Conservation (phyloP, 2,113 vertebrate species). For the Seriola quinqueradiata region DNA sequence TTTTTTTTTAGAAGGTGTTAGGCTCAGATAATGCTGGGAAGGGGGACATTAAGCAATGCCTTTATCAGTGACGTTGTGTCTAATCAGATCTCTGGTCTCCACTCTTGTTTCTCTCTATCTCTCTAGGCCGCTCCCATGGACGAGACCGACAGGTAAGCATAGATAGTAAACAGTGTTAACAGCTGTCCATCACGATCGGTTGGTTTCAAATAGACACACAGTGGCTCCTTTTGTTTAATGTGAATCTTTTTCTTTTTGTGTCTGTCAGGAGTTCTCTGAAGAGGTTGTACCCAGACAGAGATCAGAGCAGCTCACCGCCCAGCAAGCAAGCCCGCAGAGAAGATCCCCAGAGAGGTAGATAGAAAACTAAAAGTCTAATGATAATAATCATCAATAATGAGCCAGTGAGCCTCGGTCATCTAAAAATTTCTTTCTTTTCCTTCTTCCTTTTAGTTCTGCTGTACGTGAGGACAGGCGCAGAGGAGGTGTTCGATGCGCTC, state of each 20-base stretch:
- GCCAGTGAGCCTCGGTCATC: neutral
- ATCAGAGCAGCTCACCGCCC: slow-evolving; percentile 80
- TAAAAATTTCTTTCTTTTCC: slow-evolving; percentile 4
- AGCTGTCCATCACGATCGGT: neutral
- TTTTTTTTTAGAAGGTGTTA: neutral
- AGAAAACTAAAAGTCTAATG: neutral
- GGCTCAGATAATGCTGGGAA: slow-evolving; percentile 11
- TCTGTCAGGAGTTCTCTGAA: slow-evolving; percentile 86
- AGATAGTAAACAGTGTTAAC: neutral
- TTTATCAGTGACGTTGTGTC: slow-evolving; percentile 43
- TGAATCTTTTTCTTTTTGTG: slow-evolving; percentile 3
- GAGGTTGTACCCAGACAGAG: slow-evolving; percentile 87
- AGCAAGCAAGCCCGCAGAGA: slow-evolving; percentile 89
- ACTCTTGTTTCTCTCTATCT: slow-evolving; percentile 52
- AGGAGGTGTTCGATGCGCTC: slow-evolving; percentile 97
- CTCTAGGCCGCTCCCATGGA: slow-evolving; percentile 83
- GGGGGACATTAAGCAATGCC: slow-evolving; percentile 56
- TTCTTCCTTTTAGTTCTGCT: slow-evolving; percentile 87
- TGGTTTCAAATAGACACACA: neutral
- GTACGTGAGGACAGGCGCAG: slow-evolving; percentile 90
- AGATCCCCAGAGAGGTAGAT: slow-evolving; percentile 91
- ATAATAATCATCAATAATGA: neutral
- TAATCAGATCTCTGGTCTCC: slow-evolving; percentile 66
- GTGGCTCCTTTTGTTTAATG: slow-evolving; percentile 23
- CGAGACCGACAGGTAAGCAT: slow-evolving; percentile 88